These are phyloP conservation scores for Chlamydotis undulata DNA, from an alignment of 2,113 vertebrate genomes.

Conservation along the genomic window DNA sequence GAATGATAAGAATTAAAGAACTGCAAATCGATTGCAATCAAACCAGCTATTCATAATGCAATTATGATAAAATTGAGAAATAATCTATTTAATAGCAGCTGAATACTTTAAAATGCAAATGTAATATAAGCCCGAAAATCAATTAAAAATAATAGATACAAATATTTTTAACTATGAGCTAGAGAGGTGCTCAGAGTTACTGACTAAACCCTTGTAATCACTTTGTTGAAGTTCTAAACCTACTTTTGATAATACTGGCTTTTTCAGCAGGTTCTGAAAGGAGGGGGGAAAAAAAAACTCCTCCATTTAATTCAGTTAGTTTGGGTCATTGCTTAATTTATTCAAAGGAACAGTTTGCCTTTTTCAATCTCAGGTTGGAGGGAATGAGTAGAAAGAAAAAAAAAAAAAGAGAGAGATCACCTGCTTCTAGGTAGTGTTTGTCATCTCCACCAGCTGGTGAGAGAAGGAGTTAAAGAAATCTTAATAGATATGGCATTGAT, in stretches of 20 bases:
- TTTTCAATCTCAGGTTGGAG: neutral
- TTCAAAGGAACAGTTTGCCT: neutral
- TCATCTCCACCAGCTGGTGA: no score
- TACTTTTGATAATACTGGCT: neutral
- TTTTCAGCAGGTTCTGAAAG: neutral
- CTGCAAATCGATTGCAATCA: neutral
- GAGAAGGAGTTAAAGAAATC: no score
- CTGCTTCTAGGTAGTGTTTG: neutral
- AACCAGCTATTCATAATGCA: neutral
- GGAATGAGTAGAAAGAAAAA: neutral
- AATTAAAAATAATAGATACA: neutral
- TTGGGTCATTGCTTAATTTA: neutral
- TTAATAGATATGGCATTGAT: no score
- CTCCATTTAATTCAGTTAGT: neutral
- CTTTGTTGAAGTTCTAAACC: neutral
- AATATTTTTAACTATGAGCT: neutral
- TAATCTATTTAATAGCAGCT: neutral
- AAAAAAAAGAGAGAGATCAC: rapidly evolving
- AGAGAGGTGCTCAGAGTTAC: neutral
- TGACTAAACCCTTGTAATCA: neutral
- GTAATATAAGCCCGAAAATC: neutral
- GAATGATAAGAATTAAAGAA: neutral
- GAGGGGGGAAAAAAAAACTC: neutral
- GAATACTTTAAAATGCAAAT: neutral
- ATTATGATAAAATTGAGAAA: neutral